Base-by-base conservation (phyloP, 2,888 invertebrate species). In the Drosophila vallismaia region DNA sequence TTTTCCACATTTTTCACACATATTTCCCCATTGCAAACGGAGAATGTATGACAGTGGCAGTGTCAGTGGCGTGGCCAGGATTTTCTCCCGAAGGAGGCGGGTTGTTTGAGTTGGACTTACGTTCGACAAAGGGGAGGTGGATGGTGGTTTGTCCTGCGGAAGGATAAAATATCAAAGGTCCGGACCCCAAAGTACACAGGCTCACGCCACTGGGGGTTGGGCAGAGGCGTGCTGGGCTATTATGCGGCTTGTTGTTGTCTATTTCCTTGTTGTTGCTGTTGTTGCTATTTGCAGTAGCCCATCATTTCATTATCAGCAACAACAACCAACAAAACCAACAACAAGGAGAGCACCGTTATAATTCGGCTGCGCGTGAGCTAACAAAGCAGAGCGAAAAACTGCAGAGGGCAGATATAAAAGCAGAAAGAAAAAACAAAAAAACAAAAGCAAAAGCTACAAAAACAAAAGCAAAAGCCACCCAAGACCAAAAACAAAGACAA, bases 321-420 rank as follows among this genome's bases (percentile, higher is more conserved):
- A 19, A 19, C n/a, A 19, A 19, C 19, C 19, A 19, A 19, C 49
- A 72, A 52, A 5, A 53, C 53, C 51, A 74, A 67, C 63, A 60
- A 52, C 52, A 70, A 51, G 46, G 44, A 55, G 19, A 52, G 42
- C 42, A 33, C 42, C 46, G 60, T 67, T 68, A 74, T 71, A 79
- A 73, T 76, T 85, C 60, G 59, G 59, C 53, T 69, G 79, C 69
- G 79, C 80, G 80, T 86, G 80, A 64, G 72, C 72, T 72, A 78
- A 75, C 75, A 83, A 79, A 56, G 56, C 67, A 53, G 9, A 46
- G 14, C n/a, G 42, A 46, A 40, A 70, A 60, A 38, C 54, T 54
- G 54, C 54, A 54, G 44, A 28, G 46, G 60, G 29, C 49, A 28
- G 28, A 19, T 19, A 19, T 19, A 19, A 19, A 19, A 19, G 28